These are phyloP conservation scores for Dipodomys ordii DNA, from an alignment of 2,113 vertebrate species.

Conservation along the genomic window DNA sequence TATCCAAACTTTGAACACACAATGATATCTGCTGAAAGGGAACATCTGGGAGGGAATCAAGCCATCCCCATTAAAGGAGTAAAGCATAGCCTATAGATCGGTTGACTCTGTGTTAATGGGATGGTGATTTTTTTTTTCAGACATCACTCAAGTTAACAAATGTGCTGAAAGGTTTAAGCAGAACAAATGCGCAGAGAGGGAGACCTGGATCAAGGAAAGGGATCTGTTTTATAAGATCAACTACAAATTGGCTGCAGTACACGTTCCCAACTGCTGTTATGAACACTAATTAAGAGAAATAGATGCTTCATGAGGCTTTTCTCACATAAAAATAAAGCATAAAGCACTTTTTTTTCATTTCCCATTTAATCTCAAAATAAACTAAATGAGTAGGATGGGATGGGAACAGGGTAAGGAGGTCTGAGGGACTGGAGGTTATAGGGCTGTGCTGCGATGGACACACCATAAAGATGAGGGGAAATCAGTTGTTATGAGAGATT, in stretches of 20 bases:
- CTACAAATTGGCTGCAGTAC: slow-evolving; percentile 63
- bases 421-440: not conserved
- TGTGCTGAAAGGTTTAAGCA: slow-evolving; percentile 77
- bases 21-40: slow-evolving; percentile 87
- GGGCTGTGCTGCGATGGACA: accelerated
- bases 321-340: slow-evolving; percentile 62
- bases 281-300: slow-evolving; percentile 53
- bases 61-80: slow-evolving; percentile 82
- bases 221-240: slow-evolving; percentile 68
- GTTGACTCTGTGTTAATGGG: slow-evolving; percentile 73
- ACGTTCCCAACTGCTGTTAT: slow-evolving; percentile 36
- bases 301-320: slow-evolving; percentile 42
- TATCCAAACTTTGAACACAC: slow-evolving; percentile 89
- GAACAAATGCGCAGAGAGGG: slow-evolving; percentile 39
- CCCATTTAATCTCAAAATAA: slow-evolving; percentile 63
- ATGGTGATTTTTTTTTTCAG: slow-evolving; percentile 70
- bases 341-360: slow-evolving; percentile 32
- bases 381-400: not conserved
- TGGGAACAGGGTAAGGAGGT: accelerated
- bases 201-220: slow-evolving; percentile 69
- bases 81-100: slow-evolving; percentile 72
- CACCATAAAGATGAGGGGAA: not conserved
- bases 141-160: slow-evolving; percentile 78
- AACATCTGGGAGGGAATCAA: slow-evolving; percentile 88
- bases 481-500: not conserved